Evolutionary conservation across 2,888 invertebrate genomes (phyloP).

Genomic region (Hymenopus coronatus): DNA sequence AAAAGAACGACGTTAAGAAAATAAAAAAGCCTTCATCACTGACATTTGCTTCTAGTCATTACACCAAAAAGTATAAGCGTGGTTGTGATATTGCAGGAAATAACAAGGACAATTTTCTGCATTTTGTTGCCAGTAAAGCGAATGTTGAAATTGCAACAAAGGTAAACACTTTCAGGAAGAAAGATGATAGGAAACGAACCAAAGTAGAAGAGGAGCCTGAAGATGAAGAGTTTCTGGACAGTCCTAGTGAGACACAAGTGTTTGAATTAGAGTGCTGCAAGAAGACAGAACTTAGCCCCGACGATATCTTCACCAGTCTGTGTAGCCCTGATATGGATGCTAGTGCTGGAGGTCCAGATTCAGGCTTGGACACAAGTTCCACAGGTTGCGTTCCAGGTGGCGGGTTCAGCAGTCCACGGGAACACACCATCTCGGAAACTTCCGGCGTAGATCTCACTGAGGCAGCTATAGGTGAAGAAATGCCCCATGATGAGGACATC

Average conservation of each 20-base stretch:
- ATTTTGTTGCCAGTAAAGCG: not conserved
- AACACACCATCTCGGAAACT: constrained; percentile 50
- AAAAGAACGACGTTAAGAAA: constrained; percentile 43
- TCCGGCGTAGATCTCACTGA: constrained; percentile 48
- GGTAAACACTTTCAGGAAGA: not conserved
- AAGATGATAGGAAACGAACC: not conserved
- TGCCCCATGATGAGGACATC: constrained; percentile 43
- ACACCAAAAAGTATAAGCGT: constrained; percentile 42
- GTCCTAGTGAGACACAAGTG: not conserved
- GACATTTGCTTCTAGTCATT: constrained; percentile 47
- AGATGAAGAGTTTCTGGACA: constrained; percentile 21
- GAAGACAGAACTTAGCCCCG: constrained; percentile 1
- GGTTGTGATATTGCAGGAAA: constrained; percentile 11
- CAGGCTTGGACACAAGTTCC: constrained; percentile 51
- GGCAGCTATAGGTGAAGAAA: constrained; percentile 41
- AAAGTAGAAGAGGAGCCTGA: not conserved
- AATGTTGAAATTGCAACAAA: not conserved
- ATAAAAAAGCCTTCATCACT: constrained; percentile 35
- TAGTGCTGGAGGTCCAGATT: constrained; percentile 50
- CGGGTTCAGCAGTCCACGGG: constrained; percentile 43
- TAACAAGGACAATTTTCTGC: not conserved
- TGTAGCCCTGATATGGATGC: constrained; percentile 52
- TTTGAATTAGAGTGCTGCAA: constrained; percentile 20
- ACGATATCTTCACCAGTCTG: constrained; percentile 39
- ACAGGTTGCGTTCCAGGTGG: constrained; percentile 38